A percentile compares a stretch with the other conserved stretches of the same genome.
Conservation (phyloP, 2,797 vertebrate genomes). For the Salmo trutta region DNA sequence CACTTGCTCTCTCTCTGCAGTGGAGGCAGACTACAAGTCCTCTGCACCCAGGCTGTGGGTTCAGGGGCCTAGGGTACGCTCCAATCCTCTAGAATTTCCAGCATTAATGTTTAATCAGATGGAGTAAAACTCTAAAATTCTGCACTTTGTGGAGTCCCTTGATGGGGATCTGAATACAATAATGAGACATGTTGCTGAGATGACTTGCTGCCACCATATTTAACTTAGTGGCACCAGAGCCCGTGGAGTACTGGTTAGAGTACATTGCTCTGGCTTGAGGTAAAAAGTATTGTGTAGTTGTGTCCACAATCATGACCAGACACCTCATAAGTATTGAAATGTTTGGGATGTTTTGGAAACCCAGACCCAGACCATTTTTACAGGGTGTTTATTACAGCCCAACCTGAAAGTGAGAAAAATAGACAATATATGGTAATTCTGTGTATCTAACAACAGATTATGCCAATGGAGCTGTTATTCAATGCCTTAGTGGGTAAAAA, state of each 20-base stretch:
- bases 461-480: constrained; percentile 41
- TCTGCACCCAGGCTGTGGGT: background rate
- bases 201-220: background rate
- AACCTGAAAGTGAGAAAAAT: background rate
- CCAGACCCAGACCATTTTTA: background rate
- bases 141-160: background rate
- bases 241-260: background rate
- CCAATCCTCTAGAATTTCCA: background rate
- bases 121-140: constrained; percentile 12
- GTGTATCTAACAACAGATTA: constrained; percentile 12
- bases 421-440: background rate
- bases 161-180: constrained; percentile 5
- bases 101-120: constrained; percentile 35
- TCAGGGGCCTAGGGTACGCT: background rate
- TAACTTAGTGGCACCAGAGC: background rate
- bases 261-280: background rate
- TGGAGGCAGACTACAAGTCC: background rate
- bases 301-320: background rate
- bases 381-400: background rate
- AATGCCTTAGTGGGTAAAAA: constrained; percentile 43
- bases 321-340: background rate
- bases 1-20: background rate
- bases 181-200: background rate
- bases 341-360: background rate
- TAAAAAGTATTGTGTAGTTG: background rate